phyloP scores from a whole-genome alignment of 2,113 vertebrate genomes.

The Laterallus jamaicensis region DNA sequence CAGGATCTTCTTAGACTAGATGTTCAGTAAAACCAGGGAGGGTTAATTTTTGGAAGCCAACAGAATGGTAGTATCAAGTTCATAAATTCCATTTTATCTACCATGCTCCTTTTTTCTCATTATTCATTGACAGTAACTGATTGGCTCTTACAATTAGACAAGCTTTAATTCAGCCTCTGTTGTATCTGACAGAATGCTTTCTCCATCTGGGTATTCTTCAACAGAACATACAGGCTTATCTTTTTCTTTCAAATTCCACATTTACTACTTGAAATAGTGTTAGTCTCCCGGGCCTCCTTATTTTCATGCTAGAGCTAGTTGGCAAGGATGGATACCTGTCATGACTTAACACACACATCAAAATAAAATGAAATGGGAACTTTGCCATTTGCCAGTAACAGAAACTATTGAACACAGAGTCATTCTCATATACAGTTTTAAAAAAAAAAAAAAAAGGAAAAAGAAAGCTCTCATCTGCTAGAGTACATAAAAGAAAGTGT shows the following conservation, averaged over 20 bases:
- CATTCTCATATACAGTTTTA: not conserved
- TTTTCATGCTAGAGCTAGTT: conserved; percentile 15
- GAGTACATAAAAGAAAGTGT: not conserved
- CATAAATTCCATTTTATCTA: not conserved
- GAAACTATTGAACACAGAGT: not conserved
- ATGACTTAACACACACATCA: conserved; percentile 43
- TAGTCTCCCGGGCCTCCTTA: conserved; percentile 40
- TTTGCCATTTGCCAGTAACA: conserved; percentile 1
- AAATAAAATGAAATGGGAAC: conserved; percentile 15
- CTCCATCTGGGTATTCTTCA: not conserved
- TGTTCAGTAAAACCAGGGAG: not conserved
- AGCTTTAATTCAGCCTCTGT: not conserved
- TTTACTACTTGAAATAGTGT: conserved; percentile 34
- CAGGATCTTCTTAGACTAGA: not conserved
- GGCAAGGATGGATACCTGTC: conserved; percentile 58
- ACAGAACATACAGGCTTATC: not conserved
- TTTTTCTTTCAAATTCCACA: conserved; percentile 10
- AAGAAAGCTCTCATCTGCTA: not conserved
- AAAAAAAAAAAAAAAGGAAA: not conserved
- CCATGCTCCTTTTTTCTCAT: not conserved
- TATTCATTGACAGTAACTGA: not conserved
- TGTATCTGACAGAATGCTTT: not conserved
- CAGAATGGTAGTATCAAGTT: not conserved
- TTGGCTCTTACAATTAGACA: not conserved
- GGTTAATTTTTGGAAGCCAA: not conserved